These are phyloP conservation scores for Ferdinandea cuprea DNA, from an alignment of 2,888 invertebrate genomes.

Conservation along the genomic window DNA sequence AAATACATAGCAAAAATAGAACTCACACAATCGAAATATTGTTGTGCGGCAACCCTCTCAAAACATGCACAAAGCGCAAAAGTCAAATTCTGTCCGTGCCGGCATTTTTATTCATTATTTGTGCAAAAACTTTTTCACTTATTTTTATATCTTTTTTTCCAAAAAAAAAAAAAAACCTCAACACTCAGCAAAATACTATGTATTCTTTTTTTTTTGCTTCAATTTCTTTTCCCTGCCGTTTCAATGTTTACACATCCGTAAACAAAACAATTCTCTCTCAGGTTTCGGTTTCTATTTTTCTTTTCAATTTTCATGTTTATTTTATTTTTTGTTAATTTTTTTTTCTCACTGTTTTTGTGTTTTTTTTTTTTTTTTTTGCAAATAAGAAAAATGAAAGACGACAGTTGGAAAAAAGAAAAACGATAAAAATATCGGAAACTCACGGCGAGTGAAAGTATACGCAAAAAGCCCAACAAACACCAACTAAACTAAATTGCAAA, in stretches of 20 bases:
- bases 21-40: constrained; percentile 49
- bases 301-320: constrained; percentile 51
- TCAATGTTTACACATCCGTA: constrained; percentile 72
- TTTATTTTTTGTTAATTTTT: constrained; percentile 44
- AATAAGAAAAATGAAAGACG: constrained; percentile 23
- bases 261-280: constrained; percentile 72
- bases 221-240: constrained; percentile 34
- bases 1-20: constrained; percentile 30
- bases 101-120: constrained; percentile 67
- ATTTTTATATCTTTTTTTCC: constrained; percentile 8
- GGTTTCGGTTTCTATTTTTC: constrained; percentile 67
- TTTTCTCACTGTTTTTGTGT: constrained; percentile 42
- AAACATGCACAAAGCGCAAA: constrained; percentile 55
- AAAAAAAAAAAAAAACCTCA: constrained; percentile 39
- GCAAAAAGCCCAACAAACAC: constrained; percentile 75
- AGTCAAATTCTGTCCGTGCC: constrained; percentile 57
- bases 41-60: constrained; percentile 18
- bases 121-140: constrained; percentile 11
- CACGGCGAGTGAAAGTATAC: constrained; percentile 74
- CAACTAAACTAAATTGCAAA: constrained; percentile 68
- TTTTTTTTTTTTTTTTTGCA: constrained; percentile 41
- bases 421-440: constrained; percentile 69
- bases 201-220: constrained; percentile 48
- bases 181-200: constrained; percentile 19
- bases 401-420: constrained; percentile 38